Conservation (phyloP, 2,888 invertebrate genomes). For the Chalcis sispes region DNA sequence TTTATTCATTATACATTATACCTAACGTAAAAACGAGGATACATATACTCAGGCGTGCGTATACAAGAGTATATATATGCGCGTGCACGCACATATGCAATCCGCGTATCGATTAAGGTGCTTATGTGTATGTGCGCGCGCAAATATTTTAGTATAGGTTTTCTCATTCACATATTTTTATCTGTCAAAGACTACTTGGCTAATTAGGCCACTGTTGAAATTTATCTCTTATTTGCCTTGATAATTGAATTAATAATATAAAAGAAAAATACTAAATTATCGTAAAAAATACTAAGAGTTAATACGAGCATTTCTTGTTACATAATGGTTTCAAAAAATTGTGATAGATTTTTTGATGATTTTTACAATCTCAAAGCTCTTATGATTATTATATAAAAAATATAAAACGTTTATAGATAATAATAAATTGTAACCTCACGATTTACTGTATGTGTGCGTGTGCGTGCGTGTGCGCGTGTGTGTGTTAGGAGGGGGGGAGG, state of each 20-base stretch:
- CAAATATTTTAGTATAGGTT: constrained; percentile 77
- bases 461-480: too few relatives aligned
- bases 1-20: constrained; percentile 17
- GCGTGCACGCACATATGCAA: not conserved
- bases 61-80: constrained; percentile 1
- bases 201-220: constrained; percentile 76
- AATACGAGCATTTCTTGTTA: constrained; percentile 73
- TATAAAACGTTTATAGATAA: constrained; percentile 61
- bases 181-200: constrained; percentile 76
- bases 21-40: not conserved
- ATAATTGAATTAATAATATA: constrained; percentile 74
- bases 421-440: constrained; percentile 72
- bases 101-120: too few relatives aligned
- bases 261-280: constrained; percentile 59
- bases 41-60: not conserved
- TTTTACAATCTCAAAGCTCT: constrained; percentile 80
- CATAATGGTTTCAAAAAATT: constrained; percentile 78
- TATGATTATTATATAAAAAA: constrained; percentile 69
- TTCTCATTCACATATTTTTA: constrained; percentile 77
- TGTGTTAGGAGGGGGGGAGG: too few relatives aligned
- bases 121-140: constrained; percentile 59
- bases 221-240: constrained; percentile 77
- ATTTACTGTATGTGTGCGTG: constrained; percentile 74
- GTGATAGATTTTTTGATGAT: constrained; percentile 84
- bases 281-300: constrained; percentile 60